A percentile compares a stretch with the other conserved stretches of the same genome.
phyloP scores from a whole-genome alignment of 2,113 vertebrate genomes.

The Tinamus guttatus region DNA sequence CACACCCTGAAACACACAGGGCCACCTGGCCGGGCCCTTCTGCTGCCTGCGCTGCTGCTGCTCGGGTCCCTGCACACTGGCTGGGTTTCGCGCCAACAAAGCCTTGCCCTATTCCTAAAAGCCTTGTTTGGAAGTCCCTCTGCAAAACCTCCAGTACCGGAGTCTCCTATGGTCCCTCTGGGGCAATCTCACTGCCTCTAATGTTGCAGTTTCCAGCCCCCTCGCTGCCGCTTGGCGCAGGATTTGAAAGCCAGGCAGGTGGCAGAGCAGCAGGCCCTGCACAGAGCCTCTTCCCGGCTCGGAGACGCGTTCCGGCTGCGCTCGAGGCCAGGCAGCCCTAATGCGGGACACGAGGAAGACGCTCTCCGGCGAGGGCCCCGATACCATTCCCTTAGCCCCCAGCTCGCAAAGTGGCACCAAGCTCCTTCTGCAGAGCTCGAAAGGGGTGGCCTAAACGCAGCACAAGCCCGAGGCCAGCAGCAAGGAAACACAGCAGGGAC shows the following conservation, averaged over 20 bases:
- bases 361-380: neutral
- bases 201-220: neutral
- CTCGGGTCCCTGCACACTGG: rapidly evolving
- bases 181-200: neutral
- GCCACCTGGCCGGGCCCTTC: neutral
- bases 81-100: neutral
- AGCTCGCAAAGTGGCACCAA: rapidly evolving
- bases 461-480: neutral
- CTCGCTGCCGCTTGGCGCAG: neutral
- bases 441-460: neutral
- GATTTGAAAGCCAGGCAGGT: neutral
- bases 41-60: neutral
- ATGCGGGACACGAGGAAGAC: neutral
- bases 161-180: neutral
- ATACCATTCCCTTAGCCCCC: neutral
- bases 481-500: neutral
- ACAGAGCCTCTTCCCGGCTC: neutral
- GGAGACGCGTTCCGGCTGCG: too few relatives aligned
- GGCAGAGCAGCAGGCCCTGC: neutral
- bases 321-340: too few relatives aligned
- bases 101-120: neutral
- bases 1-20: neutral
- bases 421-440: neutral
- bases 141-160: rapidly evolving
- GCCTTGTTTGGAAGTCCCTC: neutral